These are phyloP conservation scores for Sinodicranocentrus sp. DNA, from an alignment of 2,888 invertebrate species.

Conservation along the genomic window DNA sequence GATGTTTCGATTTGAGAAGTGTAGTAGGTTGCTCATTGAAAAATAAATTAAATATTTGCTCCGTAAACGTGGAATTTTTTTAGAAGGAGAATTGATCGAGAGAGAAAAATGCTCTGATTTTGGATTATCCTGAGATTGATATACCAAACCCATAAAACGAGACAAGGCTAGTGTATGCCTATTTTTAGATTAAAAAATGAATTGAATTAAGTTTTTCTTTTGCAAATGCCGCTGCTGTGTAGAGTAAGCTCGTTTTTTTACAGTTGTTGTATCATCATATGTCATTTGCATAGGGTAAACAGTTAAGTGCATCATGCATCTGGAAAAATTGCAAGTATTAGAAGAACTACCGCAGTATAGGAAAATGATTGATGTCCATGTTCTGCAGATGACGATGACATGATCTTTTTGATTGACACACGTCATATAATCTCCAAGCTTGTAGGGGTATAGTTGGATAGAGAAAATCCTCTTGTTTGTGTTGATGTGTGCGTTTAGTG, in stretches of 20 bases:
- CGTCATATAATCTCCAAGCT: background rate
- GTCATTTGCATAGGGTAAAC: background rate
- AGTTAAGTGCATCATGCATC: background rate
- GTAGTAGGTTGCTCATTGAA: background rate
- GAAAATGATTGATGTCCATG: conserved; percentile 9
- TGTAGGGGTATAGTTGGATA: too few relatives aligned
- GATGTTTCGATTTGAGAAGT: background rate
- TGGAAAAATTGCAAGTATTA: conserved; percentile 7
- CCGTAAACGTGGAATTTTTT: too few relatives aligned
- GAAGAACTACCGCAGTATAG: background rate
- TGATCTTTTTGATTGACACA: conserved; percentile 16
- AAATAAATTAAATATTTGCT: too few relatives aligned
- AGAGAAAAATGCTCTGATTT: too few relatives aligned
- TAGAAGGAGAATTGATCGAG: too few relatives aligned
- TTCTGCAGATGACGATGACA: conserved; percentile 9
- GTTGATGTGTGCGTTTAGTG: conserved; percentile 18
- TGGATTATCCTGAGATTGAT: too few relatives aligned
- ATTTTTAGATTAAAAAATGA: background rate
- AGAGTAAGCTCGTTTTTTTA: background rate
- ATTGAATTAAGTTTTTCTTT: background rate
- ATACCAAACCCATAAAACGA: too few relatives aligned
- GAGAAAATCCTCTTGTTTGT: conserved; percentile 4
- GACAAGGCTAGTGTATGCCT: background rate
- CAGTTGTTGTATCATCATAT: background rate
- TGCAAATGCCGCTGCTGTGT: background rate